Conservation (phyloP, 2,113 vertebrate genomes). For the Mus pahari region DNA sequence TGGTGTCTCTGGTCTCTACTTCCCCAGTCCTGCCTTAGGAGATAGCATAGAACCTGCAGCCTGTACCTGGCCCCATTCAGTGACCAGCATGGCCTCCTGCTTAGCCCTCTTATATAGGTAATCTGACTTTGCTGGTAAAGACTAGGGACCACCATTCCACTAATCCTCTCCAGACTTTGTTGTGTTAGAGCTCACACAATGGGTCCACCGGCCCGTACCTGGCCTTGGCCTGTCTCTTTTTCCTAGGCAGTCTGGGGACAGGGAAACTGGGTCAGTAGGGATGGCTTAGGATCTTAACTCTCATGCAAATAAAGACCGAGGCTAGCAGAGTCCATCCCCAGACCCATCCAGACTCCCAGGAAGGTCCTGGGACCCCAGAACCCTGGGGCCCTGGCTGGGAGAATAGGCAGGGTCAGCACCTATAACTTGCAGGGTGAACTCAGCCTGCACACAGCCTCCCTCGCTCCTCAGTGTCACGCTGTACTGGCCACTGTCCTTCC, state of each 20-base stretch:
- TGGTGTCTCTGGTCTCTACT: not conserved
- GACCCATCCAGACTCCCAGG: not conserved
- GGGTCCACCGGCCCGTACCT: not conserved
- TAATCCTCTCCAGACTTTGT: not conserved
- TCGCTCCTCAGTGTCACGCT: constrained; percentile 92
- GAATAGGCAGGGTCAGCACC: constrained; percentile 84
- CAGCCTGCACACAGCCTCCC: constrained; percentile 87
- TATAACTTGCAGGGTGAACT: constrained; percentile 87
- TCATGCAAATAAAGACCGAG: not conserved
- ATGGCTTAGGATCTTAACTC: not conserved
- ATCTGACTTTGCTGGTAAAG: too few species aligned
- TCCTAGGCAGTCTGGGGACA: not conserved
- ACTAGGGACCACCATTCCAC: too few species aligned
- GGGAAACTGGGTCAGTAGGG: accelerated
- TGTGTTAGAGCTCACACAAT: not conserved
- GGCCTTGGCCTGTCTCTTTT: not conserved
- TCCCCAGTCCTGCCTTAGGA: not conserved
- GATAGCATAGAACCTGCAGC: accelerated
- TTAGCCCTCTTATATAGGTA: accelerated
- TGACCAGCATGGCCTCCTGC: too few species aligned
- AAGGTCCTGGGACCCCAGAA: not conserved
- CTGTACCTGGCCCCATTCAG: not conserved
- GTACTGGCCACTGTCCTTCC: constrained; percentile 90
- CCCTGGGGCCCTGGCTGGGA: not conserved
- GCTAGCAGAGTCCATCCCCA: not conserved